Base-by-base conservation (phyloP, 2,113 vertebrate species). In the Phalacrocorax aristotelis region DNA sequence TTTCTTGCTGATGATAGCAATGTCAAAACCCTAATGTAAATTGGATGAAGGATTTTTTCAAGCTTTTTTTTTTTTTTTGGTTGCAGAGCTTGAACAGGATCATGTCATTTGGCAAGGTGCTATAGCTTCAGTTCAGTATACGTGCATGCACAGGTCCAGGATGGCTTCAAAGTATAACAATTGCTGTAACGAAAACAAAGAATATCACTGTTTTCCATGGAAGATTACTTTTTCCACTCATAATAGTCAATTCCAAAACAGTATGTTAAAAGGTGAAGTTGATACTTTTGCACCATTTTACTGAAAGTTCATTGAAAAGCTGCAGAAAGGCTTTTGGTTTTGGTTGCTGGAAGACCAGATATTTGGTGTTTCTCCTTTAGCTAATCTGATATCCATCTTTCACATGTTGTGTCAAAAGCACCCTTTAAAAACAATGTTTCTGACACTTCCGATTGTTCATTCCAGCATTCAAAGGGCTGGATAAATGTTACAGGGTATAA, bases 141-240 rank as follows among this genome's bases (percentile, higher is more conserved):
- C 2, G 0, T 68, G 7, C 1, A 0, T 25, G 23, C 13, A 61
- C 1, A 12, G 10, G 34, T 49, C 13, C 15, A 32, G 20, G 8
- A 42, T 55, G 48, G 4, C 13, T 89, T 91, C 11, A 71, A 70
- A 70, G 10, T 32, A 12, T 20, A 77, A 81, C 83, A 91, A 27
- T 49, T 9, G 60, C 18, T 46, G 30, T 18, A 34, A 69, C 2
- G 77, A 44, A 91, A 61, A 19, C 20, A 6, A 26, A 85, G 66
- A 57, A 27, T 12, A 15, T 22, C 15, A 30, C 25, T 40, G 8
- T 14, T 68, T 3, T 79, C 38, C 26, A 26, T n/a, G 26, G 7
- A 75, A 75, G 19, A 22, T 30, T 60, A 10, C 4, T 15, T 79
- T 82, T 71, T 64, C 21, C 6, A 72, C 11, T 80, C 4, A 10